phyloP scores from a whole-genome alignment of 2,113 vertebrate genomes.

The Sylvilagus bachmani region DNA sequence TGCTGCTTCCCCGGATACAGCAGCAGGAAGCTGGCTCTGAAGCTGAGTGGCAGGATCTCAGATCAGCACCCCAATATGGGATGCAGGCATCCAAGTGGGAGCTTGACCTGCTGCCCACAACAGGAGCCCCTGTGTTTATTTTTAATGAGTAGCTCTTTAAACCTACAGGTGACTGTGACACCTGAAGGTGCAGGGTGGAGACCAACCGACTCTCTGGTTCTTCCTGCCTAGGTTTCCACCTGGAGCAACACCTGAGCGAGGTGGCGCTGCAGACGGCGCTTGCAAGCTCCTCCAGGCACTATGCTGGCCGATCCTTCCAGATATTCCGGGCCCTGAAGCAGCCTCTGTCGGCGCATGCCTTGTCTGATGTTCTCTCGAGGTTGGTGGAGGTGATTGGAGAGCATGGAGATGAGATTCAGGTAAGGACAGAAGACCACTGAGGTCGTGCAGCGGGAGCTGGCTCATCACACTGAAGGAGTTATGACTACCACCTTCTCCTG shows the following conservation, averaged over 20 bases:
- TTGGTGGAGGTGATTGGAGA: slow-evolving; percentile 98
- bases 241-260: slow-evolving; percentile 98
- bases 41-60: too few species aligned
- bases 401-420: slow-evolving; percentile 99
- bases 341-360: slow-evolving; percentile 95
- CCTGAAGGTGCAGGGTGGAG: too few species aligned
- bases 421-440: slow-evolving; percentile 69
- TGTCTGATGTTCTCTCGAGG: slow-evolving; percentile 97
- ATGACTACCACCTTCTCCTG: not conserved
- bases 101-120: too few species aligned
- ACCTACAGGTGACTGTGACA: not conserved
- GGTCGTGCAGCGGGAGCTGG: not conserved
- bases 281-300: slow-evolving; percentile 98
- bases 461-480: not conserved
- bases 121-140: not conserved
- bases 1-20: too few species aligned
- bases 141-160: not conserved
- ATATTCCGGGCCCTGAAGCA: slow-evolving; percentile 97
- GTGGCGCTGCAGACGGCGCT: slow-evolving; percentile 98
- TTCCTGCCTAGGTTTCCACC: slow-evolving; percentile 93
- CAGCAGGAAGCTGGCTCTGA: too few species aligned
- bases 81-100: too few species aligned
- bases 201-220: not conserved
- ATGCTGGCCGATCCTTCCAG: slow-evolving; percentile 98
- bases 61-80: too few species aligned